phyloP scores from a whole-genome alignment of 92 coral and sea anemone genomes.

The Paragorgia papillata region DNA sequence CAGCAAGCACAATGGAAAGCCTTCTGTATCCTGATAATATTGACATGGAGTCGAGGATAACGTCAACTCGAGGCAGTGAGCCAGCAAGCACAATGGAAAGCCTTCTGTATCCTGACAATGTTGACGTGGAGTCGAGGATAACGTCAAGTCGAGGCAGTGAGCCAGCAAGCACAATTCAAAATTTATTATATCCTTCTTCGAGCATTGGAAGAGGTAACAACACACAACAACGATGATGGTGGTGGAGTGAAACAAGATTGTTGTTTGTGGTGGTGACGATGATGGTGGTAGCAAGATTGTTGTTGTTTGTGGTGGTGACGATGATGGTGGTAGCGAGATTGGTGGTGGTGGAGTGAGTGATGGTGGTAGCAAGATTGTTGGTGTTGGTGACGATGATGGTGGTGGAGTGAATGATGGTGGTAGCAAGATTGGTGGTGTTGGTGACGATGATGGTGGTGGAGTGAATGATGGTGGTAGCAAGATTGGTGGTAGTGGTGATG shows the following conservation, averaged over 20 bases:
- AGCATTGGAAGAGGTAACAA: background rate
- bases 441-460: no score
- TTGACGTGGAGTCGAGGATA: conserved; percentile 28
- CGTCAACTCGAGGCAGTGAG: conserved; percentile 63
- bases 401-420: no score
- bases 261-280: background rate
- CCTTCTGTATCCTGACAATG: conserved; percentile 70
- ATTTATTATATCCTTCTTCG: conserved; percentile 65
- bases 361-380: background rate
- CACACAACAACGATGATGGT: background rate
- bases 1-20: background rate
- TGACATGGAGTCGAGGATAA: background rate
- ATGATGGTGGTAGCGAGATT: background rate
- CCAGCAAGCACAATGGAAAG: conserved; percentile 54
- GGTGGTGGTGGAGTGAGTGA: background rate
- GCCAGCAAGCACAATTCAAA: conserved; percentile 72
- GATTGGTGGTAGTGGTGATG: no score
- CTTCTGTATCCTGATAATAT: background rate
- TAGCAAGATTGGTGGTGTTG: no score
- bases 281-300: background rate
- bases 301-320: background rate
- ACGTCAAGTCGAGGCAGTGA: conserved; percentile 64
- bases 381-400: conserved; percentile 2
- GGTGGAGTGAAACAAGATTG: background rate
- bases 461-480: no score